Evolutionary conservation across 2,113 vertebrate genomes (phyloP), one percentile per base, ranked within the genome.

Genomic region (Vanacampus margaritifer): DNA sequence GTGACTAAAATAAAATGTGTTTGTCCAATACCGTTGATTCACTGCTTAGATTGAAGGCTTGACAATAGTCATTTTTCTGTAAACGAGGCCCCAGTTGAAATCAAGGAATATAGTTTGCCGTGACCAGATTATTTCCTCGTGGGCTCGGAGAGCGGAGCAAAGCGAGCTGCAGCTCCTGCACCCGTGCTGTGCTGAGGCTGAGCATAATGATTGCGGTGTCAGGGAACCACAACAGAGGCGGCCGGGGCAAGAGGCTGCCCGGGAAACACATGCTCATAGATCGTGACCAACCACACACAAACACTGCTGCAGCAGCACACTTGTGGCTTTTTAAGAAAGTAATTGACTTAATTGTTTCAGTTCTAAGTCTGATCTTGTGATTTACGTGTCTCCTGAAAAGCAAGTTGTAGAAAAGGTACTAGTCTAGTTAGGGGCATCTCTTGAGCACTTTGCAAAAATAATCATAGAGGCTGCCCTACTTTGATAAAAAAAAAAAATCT

Each of bases 271-370:
- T 87, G 79, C 83, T 74, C 46, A 12, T 90, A 88, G 89, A 84
- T 76, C 68, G 7, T 72, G 71, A 88, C 89, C 90, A 91, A 86
- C 77, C 76, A 88, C 83, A 88, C 76, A 85, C 85, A 86, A 80
- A 72, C 83, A 75, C 83, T 78, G 84, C 81, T 56, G 73, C 85
- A 90, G 73, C 85, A 90, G 73, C 85, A 90, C 86, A 87, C 86
- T 92, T 88, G 82, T 74, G 88, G 85, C 76, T 86, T 86, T 87
- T 83, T 81, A 90, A 90, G 84, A 90, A 89, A 90, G 88, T 89
- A 89, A 88, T 91, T 91, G 88, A 85, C 89, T 84, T 90, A 87
- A 89, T 91, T 87, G 90, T 92, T 91, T 91, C 87, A 90, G 90
- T 90, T 89, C 80, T 82, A 88, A 84, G 84, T 79, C 72, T 77